A percentile compares a stretch with the other conserved stretches of the same genome.
These are phyloP conservation scores for Aurelia aurita complex sp. Pacific DNA, from an alignment of 30 jellyfish, hydroid and myxozoan species.

Conservation along the genomic window DNA sequence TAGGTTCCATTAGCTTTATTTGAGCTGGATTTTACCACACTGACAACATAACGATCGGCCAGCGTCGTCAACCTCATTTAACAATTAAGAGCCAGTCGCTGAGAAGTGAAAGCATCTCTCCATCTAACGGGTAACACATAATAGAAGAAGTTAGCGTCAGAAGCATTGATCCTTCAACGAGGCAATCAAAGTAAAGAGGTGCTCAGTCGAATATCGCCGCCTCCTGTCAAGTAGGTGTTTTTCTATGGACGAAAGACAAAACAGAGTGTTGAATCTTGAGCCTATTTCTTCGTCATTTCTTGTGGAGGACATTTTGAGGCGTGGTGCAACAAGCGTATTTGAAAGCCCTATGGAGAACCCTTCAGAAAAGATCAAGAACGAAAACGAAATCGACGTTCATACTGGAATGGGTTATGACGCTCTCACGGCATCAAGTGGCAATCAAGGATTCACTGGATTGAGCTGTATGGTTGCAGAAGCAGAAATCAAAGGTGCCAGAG, in stretches of 20 bases:
- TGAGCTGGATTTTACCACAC: slow-evolving; percentile 68
- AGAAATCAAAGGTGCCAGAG: slow-evolving; percentile 83
- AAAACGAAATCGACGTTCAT: slow-evolving; percentile 15
- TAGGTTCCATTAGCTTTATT: slow-evolving; percentile 72
- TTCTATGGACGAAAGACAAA: slow-evolving; percentile 69
- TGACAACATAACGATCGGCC: slow-evolving; percentile 45
- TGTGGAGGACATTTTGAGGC: slow-evolving; percentile 88
- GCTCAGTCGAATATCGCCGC: slow-evolving; percentile 52
- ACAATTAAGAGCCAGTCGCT: no score
- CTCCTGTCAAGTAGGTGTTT: slow-evolving; percentile 32
- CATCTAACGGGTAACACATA: neutral
- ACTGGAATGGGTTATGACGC: slow-evolving; percentile 34
- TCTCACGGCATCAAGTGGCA: slow-evolving; percentile 40
- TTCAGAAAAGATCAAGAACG: slow-evolving; percentile 33
- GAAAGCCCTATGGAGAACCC: slow-evolving; percentile 73
- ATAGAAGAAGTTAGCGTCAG: neutral
- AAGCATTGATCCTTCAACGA: slow-evolving; percentile 31
- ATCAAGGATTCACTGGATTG: slow-evolving; percentile 60
- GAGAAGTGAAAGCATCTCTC: neutral
- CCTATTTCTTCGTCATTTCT: slow-evolving; percentile 91
- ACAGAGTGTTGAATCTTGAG: slow-evolving; percentile 67
- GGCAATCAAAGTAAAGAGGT: slow-evolving; percentile 43
- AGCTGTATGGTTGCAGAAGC: slow-evolving; percentile 99
- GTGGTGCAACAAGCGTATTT: slow-evolving; percentile 56
- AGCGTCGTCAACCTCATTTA: no score